Evolutionary conservation across 2,888 invertebrate genomes (phyloP).

Genomic region (Zaprionus lineosus): DNA sequence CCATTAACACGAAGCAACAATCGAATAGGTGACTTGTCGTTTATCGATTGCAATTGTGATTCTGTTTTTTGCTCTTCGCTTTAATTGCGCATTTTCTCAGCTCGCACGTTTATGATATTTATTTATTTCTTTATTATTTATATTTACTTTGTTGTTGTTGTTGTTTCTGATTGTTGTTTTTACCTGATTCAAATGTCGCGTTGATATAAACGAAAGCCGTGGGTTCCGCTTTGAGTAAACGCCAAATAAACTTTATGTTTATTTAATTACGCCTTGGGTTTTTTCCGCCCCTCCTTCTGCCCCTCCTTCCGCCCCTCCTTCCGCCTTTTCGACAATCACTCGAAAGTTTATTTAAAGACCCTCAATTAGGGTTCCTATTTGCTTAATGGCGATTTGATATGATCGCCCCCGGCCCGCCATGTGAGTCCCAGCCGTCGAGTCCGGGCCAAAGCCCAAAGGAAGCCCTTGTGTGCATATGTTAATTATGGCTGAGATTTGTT

Average conservation of each 20-base stretch:
- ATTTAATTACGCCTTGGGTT: constrained; percentile 2
- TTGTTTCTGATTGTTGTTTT: neutral
- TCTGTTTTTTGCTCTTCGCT: constrained; percentile 4
- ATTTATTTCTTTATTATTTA: neutral
- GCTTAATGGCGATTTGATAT: too few species aligned
- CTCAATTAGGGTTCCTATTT: too few species aligned
- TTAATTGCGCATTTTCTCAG: constrained; percentile 11
- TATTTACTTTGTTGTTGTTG: too few species aligned
- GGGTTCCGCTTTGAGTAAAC: constrained; percentile 35
- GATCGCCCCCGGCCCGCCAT: too few species aligned
- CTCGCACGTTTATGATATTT: neutral
- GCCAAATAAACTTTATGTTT: constrained; percentile 33
- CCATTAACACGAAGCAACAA: constrained; percentile 7
- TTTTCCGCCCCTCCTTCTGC: too few species aligned
- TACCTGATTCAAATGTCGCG: constrained; percentile 31
- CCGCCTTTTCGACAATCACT: too few species aligned
- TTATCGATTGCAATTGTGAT: constrained; percentile 13
- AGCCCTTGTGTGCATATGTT: too few species aligned
- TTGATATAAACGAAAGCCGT: constrained; percentile 11
- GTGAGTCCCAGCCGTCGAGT: too few species aligned
- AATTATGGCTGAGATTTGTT: too few species aligned
- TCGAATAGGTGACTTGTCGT: neutral
- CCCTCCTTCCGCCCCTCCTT: too few species aligned
- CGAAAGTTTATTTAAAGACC: too few species aligned
- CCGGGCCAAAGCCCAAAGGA: too few species aligned